Base-by-base conservation (phyloP, 2,888 invertebrate genomes). In the Acronicta alni region DNA sequence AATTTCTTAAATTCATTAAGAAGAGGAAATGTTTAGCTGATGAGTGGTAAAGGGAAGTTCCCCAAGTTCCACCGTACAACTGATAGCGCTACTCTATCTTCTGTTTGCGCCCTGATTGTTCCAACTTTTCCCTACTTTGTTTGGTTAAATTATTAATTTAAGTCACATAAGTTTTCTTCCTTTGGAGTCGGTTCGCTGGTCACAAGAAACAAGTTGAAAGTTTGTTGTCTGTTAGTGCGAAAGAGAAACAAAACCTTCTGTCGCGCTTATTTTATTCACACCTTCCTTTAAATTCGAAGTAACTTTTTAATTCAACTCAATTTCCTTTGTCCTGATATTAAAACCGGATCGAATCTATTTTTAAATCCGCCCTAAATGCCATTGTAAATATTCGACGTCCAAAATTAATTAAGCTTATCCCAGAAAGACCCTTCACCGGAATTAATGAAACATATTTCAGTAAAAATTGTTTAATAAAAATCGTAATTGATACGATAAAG, bases 1-100 rank as follows among this genome's bases (percentile, higher is more conserved):
- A 72, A 67, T 79, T 71, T 74, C 75, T 79, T 81, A 84, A 86
- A 85, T 83, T 84, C 77, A 86, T 87, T 83, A 83, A 76, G 78
- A 71, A 63, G 57, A 74, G 74, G 75, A 80, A 82, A 79, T 82
- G 79, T 84, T 82, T 78, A 73, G 66, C 67, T 48, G 54, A 58
- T 67, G 75, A 69, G 72, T 75, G 71, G 72, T 78, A 77, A 74
- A 73, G 74, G 69, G 77, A 84, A 81, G 76, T 80, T 72, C 38
- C 46, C 49, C 37, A 81, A 82, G 81, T 85, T 81, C 57, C 43
- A 70, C 67, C 64, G 72, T 71, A 67, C 65, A 82, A 82, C 79
- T 79, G 84, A 87, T 86, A 84, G 69, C 77, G 71, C 61, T 58
- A 63, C 71, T 80, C 71, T 68, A 75, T 76, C 68, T 77, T 62